Percentiles rank a stretch among this genome's conserved stretches.
phyloP scores from a whole-genome alignment of 2,888 invertebrate genomes.

The Tiphia femorata region DNA sequence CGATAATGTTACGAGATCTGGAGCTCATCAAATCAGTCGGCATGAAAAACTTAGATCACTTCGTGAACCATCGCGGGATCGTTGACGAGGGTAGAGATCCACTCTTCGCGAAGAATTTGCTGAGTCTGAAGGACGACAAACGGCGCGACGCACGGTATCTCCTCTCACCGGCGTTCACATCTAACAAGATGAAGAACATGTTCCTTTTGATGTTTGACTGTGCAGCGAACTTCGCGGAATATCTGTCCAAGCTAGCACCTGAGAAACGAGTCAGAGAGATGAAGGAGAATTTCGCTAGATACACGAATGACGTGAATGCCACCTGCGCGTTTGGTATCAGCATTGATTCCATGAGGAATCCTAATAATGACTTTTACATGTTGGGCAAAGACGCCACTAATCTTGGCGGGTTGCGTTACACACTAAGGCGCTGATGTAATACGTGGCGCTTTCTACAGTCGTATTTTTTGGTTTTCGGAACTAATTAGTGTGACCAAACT shows the following conservation, averaged over 20 bases:
- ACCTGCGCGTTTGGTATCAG: conserved; percentile 51
- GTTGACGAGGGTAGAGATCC: conserved; percentile 30
- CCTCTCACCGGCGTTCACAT: conserved; percentile 72
- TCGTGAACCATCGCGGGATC: conserved; percentile 21
- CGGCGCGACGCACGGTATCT: conserved; percentile 71
- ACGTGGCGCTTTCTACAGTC: too few species aligned
- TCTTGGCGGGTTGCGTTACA: too few species aligned
- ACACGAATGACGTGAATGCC: conserved; percentile 51
- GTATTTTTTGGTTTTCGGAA: too few species aligned
- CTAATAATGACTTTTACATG: conserved; percentile 50
- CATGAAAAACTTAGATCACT: conserved; percentile 49
- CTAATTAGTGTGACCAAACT: too few species aligned
- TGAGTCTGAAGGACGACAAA: conserved; percentile 58
- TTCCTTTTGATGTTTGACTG: conserved; percentile 63
- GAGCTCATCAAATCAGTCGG: conserved; percentile 43
- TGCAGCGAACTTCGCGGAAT: conserved; percentile 46
- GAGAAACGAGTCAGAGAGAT: conserved; percentile 42
- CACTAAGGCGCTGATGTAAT: too few species aligned
- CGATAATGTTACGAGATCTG: conserved; percentile 44
- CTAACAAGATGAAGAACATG: conserved; percentile 72
- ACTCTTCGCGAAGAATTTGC: conserved; percentile 35
- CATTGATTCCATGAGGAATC: conserved; percentile 50
- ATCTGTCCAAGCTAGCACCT: conserved; percentile 24
- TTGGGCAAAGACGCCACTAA: conserved; percentile 28
- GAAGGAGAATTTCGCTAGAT: conserved; percentile 45